These are phyloP conservation scores for Holacanthus passer DNA, from an alignment of 2,113 vertebrate genomes.

Conservation along the genomic window DNA sequence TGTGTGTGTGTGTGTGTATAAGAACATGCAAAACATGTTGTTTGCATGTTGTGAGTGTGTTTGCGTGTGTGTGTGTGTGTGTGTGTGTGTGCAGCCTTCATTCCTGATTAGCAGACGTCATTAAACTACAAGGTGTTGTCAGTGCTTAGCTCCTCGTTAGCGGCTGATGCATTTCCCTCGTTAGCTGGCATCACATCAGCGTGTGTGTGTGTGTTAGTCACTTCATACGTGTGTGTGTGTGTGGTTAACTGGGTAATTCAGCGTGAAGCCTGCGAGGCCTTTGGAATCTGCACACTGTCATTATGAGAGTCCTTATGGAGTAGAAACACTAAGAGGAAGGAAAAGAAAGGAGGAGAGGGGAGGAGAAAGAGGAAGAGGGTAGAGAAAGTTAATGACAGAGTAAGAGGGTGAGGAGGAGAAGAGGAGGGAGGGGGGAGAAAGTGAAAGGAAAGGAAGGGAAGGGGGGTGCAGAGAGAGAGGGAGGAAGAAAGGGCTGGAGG, in stretches of 20 bases:
- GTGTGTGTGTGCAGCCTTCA: conserved; percentile 21
- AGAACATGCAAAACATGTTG: background rate
- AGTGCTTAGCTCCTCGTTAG: conserved; percentile 65
- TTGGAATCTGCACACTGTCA: conserved; percentile 55
- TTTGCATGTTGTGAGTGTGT: no score
- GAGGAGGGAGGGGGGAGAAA: background rate
- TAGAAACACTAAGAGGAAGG: conserved; percentile 17
- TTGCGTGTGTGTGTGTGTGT: background rate
- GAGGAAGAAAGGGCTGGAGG: background rate
- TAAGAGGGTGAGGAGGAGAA: background rate
- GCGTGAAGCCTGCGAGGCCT: conserved; percentile 65
- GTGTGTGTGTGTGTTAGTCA: background rate
- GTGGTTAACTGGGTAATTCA: conserved; percentile 68
- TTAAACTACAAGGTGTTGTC: conserved; percentile 67
- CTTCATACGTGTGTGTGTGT: conserved; percentile 33
- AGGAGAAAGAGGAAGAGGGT: background rate
- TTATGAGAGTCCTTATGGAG: conserved; percentile 45
- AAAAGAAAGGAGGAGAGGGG: background rate
- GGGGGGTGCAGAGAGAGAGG: background rate
- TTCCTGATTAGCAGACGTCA: conserved; percentile 59
- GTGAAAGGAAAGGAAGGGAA: background rate
- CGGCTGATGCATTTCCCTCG: conserved; percentile 64
- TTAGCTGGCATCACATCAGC: conserved; percentile 61
- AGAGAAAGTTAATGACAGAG: conserved; percentile 12
- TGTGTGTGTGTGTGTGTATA: conserved; percentile 14